Conservation (phyloP, 2,797 vertebrate species). For the Neosilurus mollespiculum region DNA sequence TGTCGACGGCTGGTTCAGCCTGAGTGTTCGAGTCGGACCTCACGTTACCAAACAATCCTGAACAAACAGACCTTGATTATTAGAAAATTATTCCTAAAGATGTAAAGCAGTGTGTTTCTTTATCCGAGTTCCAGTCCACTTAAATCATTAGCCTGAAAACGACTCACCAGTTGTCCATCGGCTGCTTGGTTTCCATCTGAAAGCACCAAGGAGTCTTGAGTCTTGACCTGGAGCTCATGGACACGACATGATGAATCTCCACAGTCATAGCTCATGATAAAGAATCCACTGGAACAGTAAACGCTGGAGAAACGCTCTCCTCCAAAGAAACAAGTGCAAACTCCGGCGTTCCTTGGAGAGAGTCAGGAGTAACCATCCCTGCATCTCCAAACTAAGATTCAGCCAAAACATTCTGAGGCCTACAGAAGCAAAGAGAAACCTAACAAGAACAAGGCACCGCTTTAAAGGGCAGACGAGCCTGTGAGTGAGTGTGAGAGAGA, state of each 20-base stretch:
- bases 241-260: conserved; percentile 30
- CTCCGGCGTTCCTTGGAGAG: conserved; percentile 45
- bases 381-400: conserved; percentile 47
- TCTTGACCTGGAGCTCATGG: conserved; percentile 27
- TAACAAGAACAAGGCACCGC: conserved; percentile 47
- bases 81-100: not conserved
- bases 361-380: conserved; percentile 37
- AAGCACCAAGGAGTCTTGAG: conserved; percentile 33
- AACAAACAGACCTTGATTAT: not conserved
- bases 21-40: conserved; percentile 23
- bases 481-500: conserved; percentile 45
- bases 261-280: conserved; percentile 18
- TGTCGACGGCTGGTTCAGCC: conserved; percentile 28
- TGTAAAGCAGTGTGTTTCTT: not conserved
- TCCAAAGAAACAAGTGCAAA: conserved; percentile 41
- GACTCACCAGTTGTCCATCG: conserved; percentile 72
- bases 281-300: conserved; percentile 43
- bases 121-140: not conserved
- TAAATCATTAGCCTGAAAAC: conserved; percentile 44
- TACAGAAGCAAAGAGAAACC: conserved; percentile 38
- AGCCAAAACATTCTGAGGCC: conserved; percentile 46
- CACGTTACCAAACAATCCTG: conserved; percentile 15
- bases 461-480: conserved; percentile 55
- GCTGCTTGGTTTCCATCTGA: conserved; percentile 42
- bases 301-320: conserved; percentile 22